Percentiles rank a stretch among this genome's conserved stretches.
Conservation (phyloP, 2,113 vertebrate genomes). For the Petrocephalus microphthalmus region DNA sequence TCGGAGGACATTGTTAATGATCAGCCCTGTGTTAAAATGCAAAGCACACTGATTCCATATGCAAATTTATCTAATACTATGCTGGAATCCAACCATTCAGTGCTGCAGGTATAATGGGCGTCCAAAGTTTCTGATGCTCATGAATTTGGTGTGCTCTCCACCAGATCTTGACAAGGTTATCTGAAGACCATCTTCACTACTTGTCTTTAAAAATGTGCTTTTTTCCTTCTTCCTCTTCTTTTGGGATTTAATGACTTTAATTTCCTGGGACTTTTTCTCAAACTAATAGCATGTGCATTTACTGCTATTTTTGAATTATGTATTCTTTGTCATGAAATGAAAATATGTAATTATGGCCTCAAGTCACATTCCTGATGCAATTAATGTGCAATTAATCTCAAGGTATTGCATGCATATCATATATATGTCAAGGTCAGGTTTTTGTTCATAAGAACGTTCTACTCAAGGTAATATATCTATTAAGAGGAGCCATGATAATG, state of each 20-base stretch:
- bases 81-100: not conserved
- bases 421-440: conserved; percentile 12
- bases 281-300: not conserved
- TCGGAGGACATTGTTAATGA: not conserved
- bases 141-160: not conserved
- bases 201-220: not conserved
- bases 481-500: not conserved
- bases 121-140: not conserved
- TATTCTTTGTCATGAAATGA: not conserved
- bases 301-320: conserved; percentile 7
- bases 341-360: conserved; percentile 4
- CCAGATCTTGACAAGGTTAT: not conserved
- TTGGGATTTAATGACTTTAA: not conserved
- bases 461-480: conserved; percentile 2
- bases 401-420: conserved; percentile 4
- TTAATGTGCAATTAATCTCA: conserved; percentile 2
- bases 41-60: not conserved
- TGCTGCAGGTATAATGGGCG: not conserved
- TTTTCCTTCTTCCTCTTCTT: not conserved
- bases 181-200: not conserved
- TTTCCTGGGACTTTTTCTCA: not conserved
- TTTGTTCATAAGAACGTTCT: not conserved
- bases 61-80: not conserved
- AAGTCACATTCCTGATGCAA: conserved; percentile 4
- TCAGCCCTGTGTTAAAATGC: not conserved